Conservation (phyloP, 2,797 vertebrate genomes). For the Lemur catta region DNA sequence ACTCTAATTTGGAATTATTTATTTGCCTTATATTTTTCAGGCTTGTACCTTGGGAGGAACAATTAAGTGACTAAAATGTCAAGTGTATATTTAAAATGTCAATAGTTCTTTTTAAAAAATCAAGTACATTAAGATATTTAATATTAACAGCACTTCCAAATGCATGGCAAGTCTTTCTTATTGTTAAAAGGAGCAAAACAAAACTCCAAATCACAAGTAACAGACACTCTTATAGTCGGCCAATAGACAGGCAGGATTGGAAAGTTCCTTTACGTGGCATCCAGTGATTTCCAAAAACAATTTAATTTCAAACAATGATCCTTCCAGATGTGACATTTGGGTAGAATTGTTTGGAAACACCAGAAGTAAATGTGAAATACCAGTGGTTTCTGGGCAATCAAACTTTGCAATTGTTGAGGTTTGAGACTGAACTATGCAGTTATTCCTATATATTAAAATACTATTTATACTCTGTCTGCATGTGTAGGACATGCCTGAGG, state of each 20-base stretch:
- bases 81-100: constrained; percentile 52
- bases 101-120: constrained; percentile 38
- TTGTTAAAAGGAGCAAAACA: constrained; percentile 75
- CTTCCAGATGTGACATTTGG: constrained; percentile 83
- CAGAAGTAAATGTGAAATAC: constrained; percentile 74
- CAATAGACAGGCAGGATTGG: constrained; percentile 78
- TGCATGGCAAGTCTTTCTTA: constrained; percentile 59
- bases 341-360: constrained; percentile 73
- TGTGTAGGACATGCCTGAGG: background rate
- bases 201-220: constrained; percentile 63
- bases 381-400: constrained; percentile 70
- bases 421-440: constrained; percentile 33
- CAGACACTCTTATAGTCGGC: constrained; percentile 73
- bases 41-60: background rate
- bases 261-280: constrained; percentile 78
- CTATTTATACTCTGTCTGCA: background rate
- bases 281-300: constrained; percentile 82
- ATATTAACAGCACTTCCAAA: constrained; percentile 69
- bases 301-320: constrained; percentile 79
- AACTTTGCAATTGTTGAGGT: constrained; percentile 41
- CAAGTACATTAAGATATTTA: constrained; percentile 73
- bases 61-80: constrained; percentile 1
- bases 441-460: constrained; percentile 52
- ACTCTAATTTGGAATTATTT: constrained; percentile 72
- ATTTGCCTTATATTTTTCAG: constrained; percentile 72